Base-by-base conservation (phyloP, 1,140 invertebrate genomes). In the Drosophila sproati region DNA sequence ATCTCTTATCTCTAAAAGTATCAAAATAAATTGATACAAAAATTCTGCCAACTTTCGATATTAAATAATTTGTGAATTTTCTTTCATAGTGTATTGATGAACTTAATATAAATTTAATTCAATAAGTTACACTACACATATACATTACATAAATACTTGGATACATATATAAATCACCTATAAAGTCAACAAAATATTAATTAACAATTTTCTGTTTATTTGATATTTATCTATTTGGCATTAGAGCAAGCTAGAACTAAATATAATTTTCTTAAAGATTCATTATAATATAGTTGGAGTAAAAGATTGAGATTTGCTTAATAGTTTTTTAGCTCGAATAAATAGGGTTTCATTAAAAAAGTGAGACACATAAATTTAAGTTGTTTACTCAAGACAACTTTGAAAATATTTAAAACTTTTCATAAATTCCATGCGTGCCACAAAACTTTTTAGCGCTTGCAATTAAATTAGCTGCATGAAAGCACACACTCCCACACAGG, bases 381-480 rank as follows among this genome's bases (percentile, higher is more conserved):
- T 54, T 74, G 75, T 69, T 78, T 64, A 35, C 66, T 43, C 29
- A 41, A 72, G 56, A 68, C 60, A 77, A 41, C n/a, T 62, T 32
- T 48, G 20, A 48, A 68, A 77, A 71, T 51, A 68, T 67, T 61
- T 50, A 34, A 50, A 78, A 82, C 57, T 88, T 86, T 73, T 63
- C 41, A 43, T 37, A 77, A 79, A 86, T 82, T 88, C 69, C 61
- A 73, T 48, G 76, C 82, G 73, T 88, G 83, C 61, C 72, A 57
- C 72, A 76, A 54, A 87, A 87, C 83, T 87, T 87, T 68, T 88
- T 68, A 77, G 69, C 59, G 64, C 66, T 68, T 52, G 83, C 82
- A 82, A 86, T 86, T 87, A 87, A 87, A 82, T 87, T 88, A 87
- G 82, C 82, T 55, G 48, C 76, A 41, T 73, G 39, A 4, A 52